Percentiles rank a stretch among this genome's conserved stretches.
Evolutionary conservation across 2,797 vertebrate species (phyloP).

Genomic region (Octomys mimax): DNA sequence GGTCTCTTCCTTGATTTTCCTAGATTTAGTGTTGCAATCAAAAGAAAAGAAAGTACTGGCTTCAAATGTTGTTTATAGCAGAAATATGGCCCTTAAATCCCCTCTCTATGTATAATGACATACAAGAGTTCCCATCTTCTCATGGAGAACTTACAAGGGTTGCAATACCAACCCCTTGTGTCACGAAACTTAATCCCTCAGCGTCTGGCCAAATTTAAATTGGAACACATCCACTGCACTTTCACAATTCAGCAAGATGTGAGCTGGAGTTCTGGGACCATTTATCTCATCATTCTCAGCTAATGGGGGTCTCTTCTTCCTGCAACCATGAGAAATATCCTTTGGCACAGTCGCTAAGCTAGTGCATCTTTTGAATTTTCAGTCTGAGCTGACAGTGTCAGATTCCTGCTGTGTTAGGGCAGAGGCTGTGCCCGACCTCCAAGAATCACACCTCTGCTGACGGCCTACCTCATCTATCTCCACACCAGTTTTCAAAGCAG

Average conservation of each 20-base stretch:
- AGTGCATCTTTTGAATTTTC: slow-evolving; percentile 55
- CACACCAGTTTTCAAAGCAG: slow-evolving; percentile 30
- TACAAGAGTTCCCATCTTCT: slow-evolving; percentile 58
- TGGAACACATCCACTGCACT: slow-evolving; percentile 65
- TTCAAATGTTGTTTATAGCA: slow-evolving; percentile 63
- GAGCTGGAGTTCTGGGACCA: slow-evolving; percentile 51
- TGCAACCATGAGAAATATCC: slow-evolving; percentile 36
- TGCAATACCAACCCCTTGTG: slow-evolving; percentile 49
- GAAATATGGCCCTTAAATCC: slow-evolving; percentile 55
- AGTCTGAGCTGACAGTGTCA: slow-evolving; percentile 34
- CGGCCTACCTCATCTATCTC: background rate
- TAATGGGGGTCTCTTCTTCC: slow-evolving; percentile 11
- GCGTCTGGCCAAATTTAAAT: slow-evolving; percentile 77
- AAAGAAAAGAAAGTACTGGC: slow-evolving; percentile 40
- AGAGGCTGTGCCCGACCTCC: background rate
- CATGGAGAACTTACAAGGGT: slow-evolving; percentile 50
- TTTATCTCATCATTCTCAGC: slow-evolving; percentile 57
- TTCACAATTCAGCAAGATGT: slow-evolving; percentile 64
- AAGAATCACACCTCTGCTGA: slow-evolving; percentile 52
- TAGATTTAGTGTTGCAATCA: slow-evolving; percentile 58
- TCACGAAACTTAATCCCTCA: slow-evolving; percentile 75
- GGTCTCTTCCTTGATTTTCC: slow-evolving; percentile 34
- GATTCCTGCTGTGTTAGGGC: slow-evolving; percentile 37
- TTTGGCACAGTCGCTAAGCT: slow-evolving; percentile 38
- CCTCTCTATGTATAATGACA: slow-evolving; percentile 32